Percentiles rank a stretch among this genome's conserved stretches.
Conservation (phyloP, 2,113 vertebrate species). For the Desmodus rotundus region DNA sequence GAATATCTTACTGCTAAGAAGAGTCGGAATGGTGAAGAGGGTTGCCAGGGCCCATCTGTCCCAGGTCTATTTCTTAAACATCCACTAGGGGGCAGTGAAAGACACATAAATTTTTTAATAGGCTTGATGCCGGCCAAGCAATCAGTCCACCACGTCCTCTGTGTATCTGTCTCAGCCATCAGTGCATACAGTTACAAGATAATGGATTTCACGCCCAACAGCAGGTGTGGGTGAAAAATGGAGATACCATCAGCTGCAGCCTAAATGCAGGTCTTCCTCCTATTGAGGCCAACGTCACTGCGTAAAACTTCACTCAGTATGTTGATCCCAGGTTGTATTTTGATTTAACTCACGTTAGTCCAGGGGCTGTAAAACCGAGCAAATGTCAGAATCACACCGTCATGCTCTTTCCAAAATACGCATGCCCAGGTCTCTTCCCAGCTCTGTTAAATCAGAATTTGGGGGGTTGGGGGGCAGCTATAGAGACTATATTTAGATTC, state of each 20-base stretch:
- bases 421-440: background rate
- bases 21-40: background rate
- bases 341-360: background rate
- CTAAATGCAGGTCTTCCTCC: background rate
- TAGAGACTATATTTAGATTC: background rate
- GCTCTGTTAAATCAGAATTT: background rate
- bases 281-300: background rate
- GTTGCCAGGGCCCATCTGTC: background rate
- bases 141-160: background rate
- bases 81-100: slow-evolving; percentile 62
- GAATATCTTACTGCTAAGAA: background rate
- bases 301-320: background rate
- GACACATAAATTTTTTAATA: background rate
- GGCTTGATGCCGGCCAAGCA: background rate
- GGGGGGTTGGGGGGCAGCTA: background rate
- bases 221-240: background rate
- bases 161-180: background rate
- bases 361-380: background rate
- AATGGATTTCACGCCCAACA: slow-evolving; percentile 20
- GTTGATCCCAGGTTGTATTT: background rate
- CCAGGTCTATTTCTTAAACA: background rate
- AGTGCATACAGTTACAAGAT: background rate
- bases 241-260: background rate
- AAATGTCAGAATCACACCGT: background rate
- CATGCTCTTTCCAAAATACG: background rate